Percentiles rank a stretch among this genome's conserved stretches.
Conservation (phyloP, 2,797 vertebrate genomes). For the Coreius guichenoti region DNA sequence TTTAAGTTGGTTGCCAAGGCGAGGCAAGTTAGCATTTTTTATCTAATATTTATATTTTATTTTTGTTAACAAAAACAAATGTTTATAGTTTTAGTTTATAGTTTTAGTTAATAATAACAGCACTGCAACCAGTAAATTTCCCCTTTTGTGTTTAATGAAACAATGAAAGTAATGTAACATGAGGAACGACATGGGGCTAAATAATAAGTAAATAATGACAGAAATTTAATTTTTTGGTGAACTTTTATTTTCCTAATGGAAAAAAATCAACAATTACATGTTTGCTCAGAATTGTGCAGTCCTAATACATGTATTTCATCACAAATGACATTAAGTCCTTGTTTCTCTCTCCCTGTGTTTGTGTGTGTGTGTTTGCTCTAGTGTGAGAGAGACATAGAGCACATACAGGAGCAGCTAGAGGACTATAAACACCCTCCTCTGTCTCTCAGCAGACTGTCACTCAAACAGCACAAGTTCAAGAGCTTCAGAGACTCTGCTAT, state of each 20-base stretch:
- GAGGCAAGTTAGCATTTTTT: neutral
- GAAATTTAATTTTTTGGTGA: accelerated
- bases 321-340: neutral
- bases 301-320: neutral
- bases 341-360: neutral
- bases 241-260: neutral
- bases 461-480: constrained; percentile 84
- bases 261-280: neutral
- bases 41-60: neutral
- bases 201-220: neutral
- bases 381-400: constrained; percentile 80
- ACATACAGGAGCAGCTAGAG: constrained; percentile 78
- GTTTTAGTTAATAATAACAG: neutral
- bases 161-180: neutral
- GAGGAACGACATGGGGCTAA: neutral
- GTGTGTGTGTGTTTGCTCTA: constrained; percentile 55
- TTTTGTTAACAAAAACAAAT: neutral
- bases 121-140: neutral
- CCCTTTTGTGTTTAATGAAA: neutral
- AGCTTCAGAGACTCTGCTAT: constrained; percentile 80
- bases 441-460: constrained; percentile 81
- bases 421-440: constrained; percentile 80
- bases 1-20: neutral
- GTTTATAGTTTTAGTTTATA: neutral
- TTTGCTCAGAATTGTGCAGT: neutral